Evolutionary conservation across 2,888 invertebrate genomes (phyloP), one percentile per base, ranked within the genome.

Genomic region (Chelonus formosanus): DNA sequence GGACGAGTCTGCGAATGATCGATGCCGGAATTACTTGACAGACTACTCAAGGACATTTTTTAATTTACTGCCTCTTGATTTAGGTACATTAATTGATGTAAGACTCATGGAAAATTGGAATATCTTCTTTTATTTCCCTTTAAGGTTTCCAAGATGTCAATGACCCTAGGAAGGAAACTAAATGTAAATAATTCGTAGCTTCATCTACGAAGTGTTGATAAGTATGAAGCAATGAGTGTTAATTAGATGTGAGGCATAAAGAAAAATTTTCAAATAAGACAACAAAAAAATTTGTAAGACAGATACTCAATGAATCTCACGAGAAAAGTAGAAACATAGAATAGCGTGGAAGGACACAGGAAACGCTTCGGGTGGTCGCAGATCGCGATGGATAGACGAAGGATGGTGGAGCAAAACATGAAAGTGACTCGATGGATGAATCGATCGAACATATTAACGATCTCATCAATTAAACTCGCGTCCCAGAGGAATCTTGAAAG

Each of bases 341-440:
- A 57, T 52, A 54, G 65, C 63, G 56, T 74, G 72, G 74, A 66
- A 65, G 71, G 36, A 55, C 72, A 71, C 71, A 70, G 74, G 74
- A 72, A 67, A 69, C 82, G 74, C 81, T 77, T 81, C 82, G 81
- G 83, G 83, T 83, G 83, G 83, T 83, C 83, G 77, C 74, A 76
- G 80, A 81, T 81, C 82, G 81, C 79, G 81, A 80, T 76, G 77
- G 81, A 80, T 82, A 81, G 80, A 80, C 79, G 80, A 75, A 68
- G 70, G 75, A 75, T 73, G 63, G 73, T 64, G 67, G 71, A 69
- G 71, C 77, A 77, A 75, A 76, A 78, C 76, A 75, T 76, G 67
- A 50, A 55, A 50, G 47, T 43, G 52, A 71, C 66, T 63, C 52
- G 70, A 68, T 67, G 64, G 74, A 73, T 71, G 75, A 69, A 70